Conservation (phyloP, 1,140 invertebrate species). For the Sinella curviseta region DNA sequence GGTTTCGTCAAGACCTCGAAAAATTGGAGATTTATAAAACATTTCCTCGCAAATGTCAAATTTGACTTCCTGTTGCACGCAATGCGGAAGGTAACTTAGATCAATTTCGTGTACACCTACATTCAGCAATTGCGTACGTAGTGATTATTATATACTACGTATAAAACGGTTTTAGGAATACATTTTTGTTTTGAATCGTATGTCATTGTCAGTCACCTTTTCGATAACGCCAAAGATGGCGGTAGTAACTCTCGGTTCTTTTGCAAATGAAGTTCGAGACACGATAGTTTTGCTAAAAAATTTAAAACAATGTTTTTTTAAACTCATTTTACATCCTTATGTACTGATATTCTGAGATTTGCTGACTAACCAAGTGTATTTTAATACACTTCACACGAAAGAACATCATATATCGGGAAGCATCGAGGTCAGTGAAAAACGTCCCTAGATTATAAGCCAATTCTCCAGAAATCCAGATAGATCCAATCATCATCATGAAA, state of each 20-base stretch:
- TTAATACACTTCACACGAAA: slow-evolving; percentile 37
- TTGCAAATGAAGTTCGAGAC: background rate
- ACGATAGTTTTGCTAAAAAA: slow-evolving; percentile 7
- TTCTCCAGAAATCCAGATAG: slow-evolving; percentile 38
- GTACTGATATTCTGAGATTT: background rate
- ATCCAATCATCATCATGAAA: slow-evolving; percentile 44
- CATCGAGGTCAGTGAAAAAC: slow-evolving; percentile 41
- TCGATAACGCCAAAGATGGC: slow-evolving; percentile 44
- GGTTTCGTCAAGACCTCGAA: slow-evolving; percentile 44
- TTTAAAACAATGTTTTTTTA: slow-evolving; percentile 30
- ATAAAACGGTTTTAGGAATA: slow-evolving; percentile 5
- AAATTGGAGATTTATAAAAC: slow-evolving; percentile 44
- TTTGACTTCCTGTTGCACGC: slow-evolving; percentile 39
- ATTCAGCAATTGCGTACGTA: background rate
- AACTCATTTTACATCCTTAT: slow-evolving; percentile 1
- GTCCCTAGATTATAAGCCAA: slow-evolving; percentile 39
- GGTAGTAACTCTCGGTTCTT: slow-evolving; percentile 38
- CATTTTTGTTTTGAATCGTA: background rate
- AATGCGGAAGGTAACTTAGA: slow-evolving; percentile 32
- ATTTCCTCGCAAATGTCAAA: slow-evolving; percentile 47
- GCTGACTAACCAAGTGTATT: slow-evolving; percentile 27
- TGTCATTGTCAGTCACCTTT: slow-evolving; percentile 36
- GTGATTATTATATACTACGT: background rate
- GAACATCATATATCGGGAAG: slow-evolving; percentile 45
- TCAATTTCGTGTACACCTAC: background rate